phyloP scores from a whole-genome alignment of 2,113 vertebrate species.

The Aythya baeri region DNA sequence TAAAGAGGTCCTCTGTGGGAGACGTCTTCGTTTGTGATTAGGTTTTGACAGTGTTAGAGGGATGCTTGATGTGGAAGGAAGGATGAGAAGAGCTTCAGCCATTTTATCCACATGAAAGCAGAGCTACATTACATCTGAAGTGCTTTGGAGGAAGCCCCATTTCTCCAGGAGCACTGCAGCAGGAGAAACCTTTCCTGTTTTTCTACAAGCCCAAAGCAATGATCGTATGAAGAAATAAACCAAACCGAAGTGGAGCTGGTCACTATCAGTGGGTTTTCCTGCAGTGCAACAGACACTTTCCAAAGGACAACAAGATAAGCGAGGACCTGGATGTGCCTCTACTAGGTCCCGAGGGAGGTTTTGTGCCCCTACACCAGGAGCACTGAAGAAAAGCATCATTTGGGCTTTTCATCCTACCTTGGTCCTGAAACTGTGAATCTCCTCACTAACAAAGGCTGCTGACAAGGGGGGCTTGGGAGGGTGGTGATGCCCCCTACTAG shows the following conservation, averaged over 20 bases:
- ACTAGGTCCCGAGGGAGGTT: not conserved
- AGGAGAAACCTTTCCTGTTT: conserved; percentile 25
- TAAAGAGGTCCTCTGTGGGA: conserved; percentile 75
- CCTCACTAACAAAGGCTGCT: rapidly evolving
- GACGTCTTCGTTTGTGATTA: conserved; percentile 84
- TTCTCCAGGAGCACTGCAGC: not conserved
- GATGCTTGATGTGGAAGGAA: conserved; percentile 54
- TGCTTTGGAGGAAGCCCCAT: conserved; percentile 3
- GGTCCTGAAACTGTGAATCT: not conserved
- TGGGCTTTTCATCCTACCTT: not conserved
- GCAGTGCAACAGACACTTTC: not conserved
- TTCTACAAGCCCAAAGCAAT: not conserved
- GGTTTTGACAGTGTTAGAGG: conserved; percentile 77
- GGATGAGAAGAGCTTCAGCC: conserved; percentile 6
- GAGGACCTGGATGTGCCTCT: not conserved
- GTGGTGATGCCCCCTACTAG: rapidly evolving
- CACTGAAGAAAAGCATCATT: not conserved
- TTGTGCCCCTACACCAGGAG: not conserved
- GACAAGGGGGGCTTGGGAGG: not conserved
- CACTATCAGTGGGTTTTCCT: not conserved
- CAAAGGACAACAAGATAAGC: not conserved
- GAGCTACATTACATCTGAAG: conserved; percentile 50
- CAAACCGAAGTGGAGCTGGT: not conserved
- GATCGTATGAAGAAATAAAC: not conserved
- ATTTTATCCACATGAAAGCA: conserved; percentile 47